These are phyloP conservation scores for Drosophila neoperkinsi DNA, from an alignment of 2,888 invertebrate species.

Conservation along the genomic window DNA sequence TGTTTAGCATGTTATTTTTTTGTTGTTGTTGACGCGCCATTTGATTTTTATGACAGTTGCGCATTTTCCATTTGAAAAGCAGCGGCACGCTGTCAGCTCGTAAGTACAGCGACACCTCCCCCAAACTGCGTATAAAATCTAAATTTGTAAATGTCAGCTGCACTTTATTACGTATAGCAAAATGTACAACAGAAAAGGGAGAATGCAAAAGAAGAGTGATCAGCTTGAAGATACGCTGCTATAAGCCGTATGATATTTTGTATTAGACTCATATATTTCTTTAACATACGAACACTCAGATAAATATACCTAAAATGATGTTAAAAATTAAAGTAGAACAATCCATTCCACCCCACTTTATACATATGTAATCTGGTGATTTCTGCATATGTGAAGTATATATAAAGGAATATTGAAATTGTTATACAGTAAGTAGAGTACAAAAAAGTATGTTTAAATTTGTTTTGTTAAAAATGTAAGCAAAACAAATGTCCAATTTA, in stretches of 20 bases:
- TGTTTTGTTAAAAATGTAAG: neutral
- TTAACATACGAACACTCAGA: accelerated
- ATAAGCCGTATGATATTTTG: too few species aligned
- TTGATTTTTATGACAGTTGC: constrained; percentile 34
- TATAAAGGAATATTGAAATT: neutral
- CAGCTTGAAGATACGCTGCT: neutral
- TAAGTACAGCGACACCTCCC: constrained; percentile 34
- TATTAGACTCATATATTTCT: too few species aligned
- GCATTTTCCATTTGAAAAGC: constrained; percentile 31
- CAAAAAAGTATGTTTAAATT: neutral
- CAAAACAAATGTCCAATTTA: neutral
- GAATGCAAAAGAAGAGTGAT: neutral
- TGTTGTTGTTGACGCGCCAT: neutral
- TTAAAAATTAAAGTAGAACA: neutral
- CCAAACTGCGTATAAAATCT: constrained; percentile 6
- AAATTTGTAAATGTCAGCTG: constrained; percentile 46
- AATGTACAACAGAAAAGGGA: neutral
- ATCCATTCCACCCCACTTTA: neutral
- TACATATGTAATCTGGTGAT: neutral
- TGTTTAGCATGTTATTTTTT: neutral
- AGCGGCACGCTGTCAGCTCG: constrained; percentile 48
- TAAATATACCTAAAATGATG: neutral
- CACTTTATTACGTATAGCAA: constrained; percentile 44
- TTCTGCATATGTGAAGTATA: neutral
- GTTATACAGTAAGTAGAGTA: neutral